Evolutionary conservation across 2,888 invertebrate species (phyloP).

Genomic region (Ommatoiulus sabulosus): DNA sequence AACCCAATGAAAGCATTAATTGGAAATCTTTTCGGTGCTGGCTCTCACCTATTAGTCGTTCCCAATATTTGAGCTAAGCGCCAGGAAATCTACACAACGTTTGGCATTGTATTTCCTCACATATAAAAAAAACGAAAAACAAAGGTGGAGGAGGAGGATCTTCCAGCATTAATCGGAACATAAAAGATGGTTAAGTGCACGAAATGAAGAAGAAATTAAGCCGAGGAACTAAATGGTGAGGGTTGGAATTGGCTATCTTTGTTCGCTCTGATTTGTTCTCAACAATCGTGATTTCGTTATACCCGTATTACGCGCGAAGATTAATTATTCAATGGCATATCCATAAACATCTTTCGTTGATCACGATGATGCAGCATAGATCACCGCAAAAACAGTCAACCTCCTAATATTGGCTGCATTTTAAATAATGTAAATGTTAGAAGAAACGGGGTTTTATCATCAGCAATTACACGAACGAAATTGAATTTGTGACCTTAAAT

Average conservation of each 20-base stretch:
- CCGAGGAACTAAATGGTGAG: background rate
- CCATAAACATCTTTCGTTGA: background rate
- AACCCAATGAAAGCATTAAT: constrained; percentile 22
- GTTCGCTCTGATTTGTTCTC: background rate
- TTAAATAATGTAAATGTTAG: background rate
- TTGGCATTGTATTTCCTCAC: background rate
- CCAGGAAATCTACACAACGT: background rate
- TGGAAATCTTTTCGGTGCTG: background rate
- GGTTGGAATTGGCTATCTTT: background rate
- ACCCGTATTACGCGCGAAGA: background rate
- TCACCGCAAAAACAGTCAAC: background rate
- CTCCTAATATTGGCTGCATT: background rate
- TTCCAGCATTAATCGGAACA: background rate
- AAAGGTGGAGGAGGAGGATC: background rate
- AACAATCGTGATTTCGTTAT: background rate
- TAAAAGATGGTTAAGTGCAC: constrained; percentile 30
- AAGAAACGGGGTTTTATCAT: background rate
- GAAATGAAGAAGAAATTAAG: constrained; percentile 17
- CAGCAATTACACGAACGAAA: background rate
- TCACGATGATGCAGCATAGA: background rate
- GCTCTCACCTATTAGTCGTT: background rate
- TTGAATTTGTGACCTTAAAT: too few species aligned
- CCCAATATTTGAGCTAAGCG: background rate
- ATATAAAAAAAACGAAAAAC: background rate
- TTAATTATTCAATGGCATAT: background rate